Evolutionary conservation across 2,888 invertebrate species (phyloP).

Genomic region (Acanthococcus lagerstroemiae): DNA sequence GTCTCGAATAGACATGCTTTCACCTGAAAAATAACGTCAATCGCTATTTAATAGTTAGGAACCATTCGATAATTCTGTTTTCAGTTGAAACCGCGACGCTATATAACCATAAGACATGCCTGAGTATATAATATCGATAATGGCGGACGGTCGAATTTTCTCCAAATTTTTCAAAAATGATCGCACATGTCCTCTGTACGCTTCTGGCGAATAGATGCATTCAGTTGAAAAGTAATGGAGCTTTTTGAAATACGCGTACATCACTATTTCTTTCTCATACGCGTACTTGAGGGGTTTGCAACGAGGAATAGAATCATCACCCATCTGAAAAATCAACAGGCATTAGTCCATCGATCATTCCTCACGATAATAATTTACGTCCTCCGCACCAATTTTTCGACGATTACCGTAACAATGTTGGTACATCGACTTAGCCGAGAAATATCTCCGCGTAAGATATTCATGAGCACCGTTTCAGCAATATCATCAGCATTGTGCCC

Average conservation of each 20-base stretch:
- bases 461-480: conserved; percentile 97
- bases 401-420: conserved; percentile 69
- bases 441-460: conserved; percentile 90
- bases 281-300: conserved; percentile 95
- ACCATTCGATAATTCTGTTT: background rate
- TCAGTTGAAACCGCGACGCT: too few species aligned
- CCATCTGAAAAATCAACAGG: conserved; percentile 48
- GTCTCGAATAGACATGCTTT: conserved; percentile 72
- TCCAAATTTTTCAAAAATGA: conserved; percentile 89
- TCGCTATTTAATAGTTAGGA: too few species aligned
- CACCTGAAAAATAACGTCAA: conserved; percentile 54
- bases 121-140: conserved; percentile 88
- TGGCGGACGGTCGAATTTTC: conserved; percentile 78
- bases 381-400: background rate
- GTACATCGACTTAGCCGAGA: conserved; percentile 88
- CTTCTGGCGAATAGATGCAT: conserved; percentile 96
- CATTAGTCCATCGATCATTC: too few species aligned
- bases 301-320: conserved; percentile 73
- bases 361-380: conserved; percentile 1
- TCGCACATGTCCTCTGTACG: conserved; percentile 86
- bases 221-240: conserved; percentile 97
- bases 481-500: conserved; percentile 97
- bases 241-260: conserved; percentile 96
- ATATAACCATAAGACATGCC: conserved; percentile 48
- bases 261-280: conserved; percentile 98